Evolutionary conservation across 2,797 vertebrate genomes (phyloP), one percentile per base, ranked within the genome.

Genomic region (Scolopax rusticola): DNA sequence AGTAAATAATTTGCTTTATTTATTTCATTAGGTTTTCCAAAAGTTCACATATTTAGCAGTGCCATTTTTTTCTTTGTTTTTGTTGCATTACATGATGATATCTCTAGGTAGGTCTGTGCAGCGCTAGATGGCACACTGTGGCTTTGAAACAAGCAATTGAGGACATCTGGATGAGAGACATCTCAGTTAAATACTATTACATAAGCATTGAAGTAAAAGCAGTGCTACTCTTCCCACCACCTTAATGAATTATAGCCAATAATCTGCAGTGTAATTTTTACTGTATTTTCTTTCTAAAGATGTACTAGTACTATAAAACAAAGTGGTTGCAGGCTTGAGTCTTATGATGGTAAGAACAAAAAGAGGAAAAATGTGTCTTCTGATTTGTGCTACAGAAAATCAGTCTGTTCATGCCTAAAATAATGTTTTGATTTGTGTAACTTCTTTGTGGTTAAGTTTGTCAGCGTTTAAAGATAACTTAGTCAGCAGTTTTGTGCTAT

Each of bases 91-190:
- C 12, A 2, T 50, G 36, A 9, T 32, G 3, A 0, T 90, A 43
- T 36, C 28, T 75, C 63, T 73, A 36, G 89, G 65, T 65, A 61
- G 67, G 71, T 89, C 51, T 50, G 19, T 77, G 69, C 17, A 92
- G 82, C 98, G 93, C 97, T 98, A 98, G 98, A 28, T 97, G 98
- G 97, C 98, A 97, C 93, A 96, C 95, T 97, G 81, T 17, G 32
- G 81, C 97, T 97, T 97, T 78, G 45, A 70, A 87, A 95, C 18
- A 64, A 89, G 76, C 47, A 51, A 0, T 30, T 87, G 63, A 84
- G 56, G 41, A 67, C 40, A 64, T 61, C 30, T 89, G 36, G 20
- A 83, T 77, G 82, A 71, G 82, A 92, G 87, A 64, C 92, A 75
- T 30, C 19, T 23, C 61, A 71, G 27, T 68, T 78, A 71, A 91